A percentile compares a stretch with the other conserved stretches of the same genome.
phyloP scores from a whole-genome alignment of 2,888 invertebrate genomes.

The Physocephala rufipes region DNA sequence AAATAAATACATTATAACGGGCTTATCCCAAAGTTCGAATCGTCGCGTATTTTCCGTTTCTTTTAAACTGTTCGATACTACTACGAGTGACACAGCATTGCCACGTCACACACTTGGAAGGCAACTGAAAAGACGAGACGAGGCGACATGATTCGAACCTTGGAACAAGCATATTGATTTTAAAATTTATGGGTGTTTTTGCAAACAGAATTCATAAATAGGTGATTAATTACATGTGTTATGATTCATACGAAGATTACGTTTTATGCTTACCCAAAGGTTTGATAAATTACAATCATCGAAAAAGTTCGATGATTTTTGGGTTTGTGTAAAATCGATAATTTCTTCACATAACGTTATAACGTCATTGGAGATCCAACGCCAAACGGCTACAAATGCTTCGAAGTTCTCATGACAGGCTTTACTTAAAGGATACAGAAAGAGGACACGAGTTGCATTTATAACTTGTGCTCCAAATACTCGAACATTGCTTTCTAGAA shows the following conservation, averaged over 20 bases:
- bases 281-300: neutral
- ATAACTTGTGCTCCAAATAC: conserved; percentile 94
- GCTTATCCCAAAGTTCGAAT: no score
- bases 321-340: conserved; percentile 70
- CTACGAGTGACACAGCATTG: no score
- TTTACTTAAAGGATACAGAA: conserved; percentile 90
- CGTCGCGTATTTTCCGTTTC: no score
- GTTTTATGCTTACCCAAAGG: conserved; percentile 29
- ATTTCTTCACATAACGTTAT: conserved; percentile 90
- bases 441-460: conserved; percentile 91
- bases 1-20: no score
- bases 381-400: conserved; percentile 95
- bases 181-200: no score
- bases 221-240: no score
- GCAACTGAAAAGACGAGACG: no score
- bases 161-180: no score
- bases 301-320: neutral
- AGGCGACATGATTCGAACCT: no score
- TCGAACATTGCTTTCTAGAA: conserved; percentile 93
- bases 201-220: no score
- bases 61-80: no score
- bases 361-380: conserved; percentile 92
- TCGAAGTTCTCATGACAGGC: conserved; percentile 97
- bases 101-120: no score
- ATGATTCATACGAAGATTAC: neutral